A percentile compares a stretch with the other conserved stretches of the same genome.
Evolutionary conservation across 2,888 invertebrate species (phyloP).

Genomic region (Drosophila quasianomalipes): DNA sequence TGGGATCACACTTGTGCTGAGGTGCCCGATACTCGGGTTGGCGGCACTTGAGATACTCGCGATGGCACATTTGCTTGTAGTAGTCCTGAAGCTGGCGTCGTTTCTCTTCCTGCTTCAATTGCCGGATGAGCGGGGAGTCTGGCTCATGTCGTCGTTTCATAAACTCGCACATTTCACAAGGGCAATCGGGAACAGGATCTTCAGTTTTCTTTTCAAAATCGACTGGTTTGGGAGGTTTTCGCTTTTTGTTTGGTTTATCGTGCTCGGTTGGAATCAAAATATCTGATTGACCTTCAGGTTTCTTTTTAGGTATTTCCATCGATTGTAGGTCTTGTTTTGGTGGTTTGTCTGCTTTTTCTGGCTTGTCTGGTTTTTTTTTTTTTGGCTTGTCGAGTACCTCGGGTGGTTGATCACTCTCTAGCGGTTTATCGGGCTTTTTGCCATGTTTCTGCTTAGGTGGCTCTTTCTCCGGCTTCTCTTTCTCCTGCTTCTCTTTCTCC

Average conservation of each 20-base stretch:
- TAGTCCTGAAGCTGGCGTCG: conserved; percentile 30
- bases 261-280: background rate
- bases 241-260: background rate
- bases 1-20: conserved; percentile 31
- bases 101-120: conserved; percentile 44
- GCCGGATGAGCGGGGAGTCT: conserved; percentile 40
- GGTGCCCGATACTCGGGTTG: conserved; percentile 18
- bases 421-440: background rate
- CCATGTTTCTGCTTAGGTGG: background rate
- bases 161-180: conserved; percentile 42
- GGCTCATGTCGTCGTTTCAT: conserved; percentile 33
- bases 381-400: background rate
- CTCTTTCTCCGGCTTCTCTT: background rate
- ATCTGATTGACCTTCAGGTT: background rate
- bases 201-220: background rate
- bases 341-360: background rate
- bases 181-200: conserved; percentile 23
- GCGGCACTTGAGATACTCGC: conserved; percentile 21
- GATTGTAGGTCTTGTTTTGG: background rate
- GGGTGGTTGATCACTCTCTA: background rate
- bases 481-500: too few species aligned
- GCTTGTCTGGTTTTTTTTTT: background rate
- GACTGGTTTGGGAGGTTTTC: background rate
- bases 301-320: background rate
- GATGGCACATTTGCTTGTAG: conserved; percentile 28